Percentiles rank a stretch among this genome's conserved stretches.
phyloP scores from a whole-genome alignment of 2,797 vertebrate species.

The Nannoperca australis region DNA sequence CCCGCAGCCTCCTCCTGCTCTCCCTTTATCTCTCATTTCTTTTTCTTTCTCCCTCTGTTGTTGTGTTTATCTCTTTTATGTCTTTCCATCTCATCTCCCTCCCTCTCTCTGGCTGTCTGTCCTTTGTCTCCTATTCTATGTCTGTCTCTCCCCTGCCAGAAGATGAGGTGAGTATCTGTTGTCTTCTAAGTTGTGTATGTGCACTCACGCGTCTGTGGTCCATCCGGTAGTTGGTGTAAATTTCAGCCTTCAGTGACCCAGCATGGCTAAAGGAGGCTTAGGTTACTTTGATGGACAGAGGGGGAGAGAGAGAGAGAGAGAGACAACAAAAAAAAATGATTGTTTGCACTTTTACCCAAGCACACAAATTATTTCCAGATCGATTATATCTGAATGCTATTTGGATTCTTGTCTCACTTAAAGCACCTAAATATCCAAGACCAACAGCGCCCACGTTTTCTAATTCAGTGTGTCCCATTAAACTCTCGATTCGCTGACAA shows the following conservation, averaged over 20 bases:
- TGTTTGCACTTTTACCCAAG: not conserved
- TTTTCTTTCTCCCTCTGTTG: conserved; percentile 35
- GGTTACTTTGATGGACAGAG: conserved; percentile 59
- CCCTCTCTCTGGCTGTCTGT: conserved; percentile 38
- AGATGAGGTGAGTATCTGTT: conserved; percentile 61
- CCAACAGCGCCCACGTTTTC: not conserved
- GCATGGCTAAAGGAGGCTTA: conserved; percentile 54
- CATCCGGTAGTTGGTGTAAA: conserved; percentile 68
- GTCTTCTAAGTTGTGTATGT: conserved; percentile 42
- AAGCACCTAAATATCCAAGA: not conserved
- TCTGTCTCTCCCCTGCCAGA: conserved; percentile 55
- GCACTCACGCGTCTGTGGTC: conserved; percentile 55
- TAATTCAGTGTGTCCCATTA: not conserved
- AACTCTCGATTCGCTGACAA: not conserved
- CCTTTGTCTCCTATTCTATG: conserved; percentile 51
- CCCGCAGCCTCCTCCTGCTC: conserved; percentile 44
- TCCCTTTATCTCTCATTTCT: conserved; percentile 25
- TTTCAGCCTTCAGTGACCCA: conserved; percentile 66
- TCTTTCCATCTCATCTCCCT: conserved; percentile 25
- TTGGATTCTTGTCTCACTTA: not conserved
- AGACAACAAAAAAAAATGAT: not conserved
- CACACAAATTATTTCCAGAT: not conserved
- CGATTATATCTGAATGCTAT: not conserved
- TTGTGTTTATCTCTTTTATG: conserved; percentile 36
- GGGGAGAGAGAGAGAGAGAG: not conserved